A percentile compares a stretch with the other conserved stretches of the same genome.
Conservation (phyloP, 2,797 vertebrate species). For the Enteromius paludinosus region DNA sequence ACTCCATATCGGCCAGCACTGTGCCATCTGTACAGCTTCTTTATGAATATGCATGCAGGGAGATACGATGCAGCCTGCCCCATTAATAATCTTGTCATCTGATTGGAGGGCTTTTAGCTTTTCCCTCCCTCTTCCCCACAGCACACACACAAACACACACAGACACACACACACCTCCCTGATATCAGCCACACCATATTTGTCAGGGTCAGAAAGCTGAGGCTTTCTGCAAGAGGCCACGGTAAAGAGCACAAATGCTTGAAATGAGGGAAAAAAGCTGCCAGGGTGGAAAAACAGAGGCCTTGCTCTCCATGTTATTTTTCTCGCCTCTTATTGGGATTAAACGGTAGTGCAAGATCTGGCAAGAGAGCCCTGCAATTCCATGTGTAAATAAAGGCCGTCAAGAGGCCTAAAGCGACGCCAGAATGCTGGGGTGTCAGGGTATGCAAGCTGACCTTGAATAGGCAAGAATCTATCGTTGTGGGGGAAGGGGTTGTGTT, state of each 20-base stretch:
- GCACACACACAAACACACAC: neutral
- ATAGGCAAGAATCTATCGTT: conserved; percentile 81
- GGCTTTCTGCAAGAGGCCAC: conserved; percentile 40
- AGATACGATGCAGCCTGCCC: conserved; percentile 86
- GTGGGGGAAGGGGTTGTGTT: conserved; percentile 45
- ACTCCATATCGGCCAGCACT: conserved; percentile 72
- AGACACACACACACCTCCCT: neutral
- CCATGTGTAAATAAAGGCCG: conserved; percentile 67
- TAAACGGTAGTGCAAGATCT: conserved; percentile 80
- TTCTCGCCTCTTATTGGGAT: conserved; percentile 74
- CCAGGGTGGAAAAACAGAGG: conserved; percentile 63
- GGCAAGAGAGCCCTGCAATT: conserved; percentile 71
- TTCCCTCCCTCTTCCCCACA: conserved; percentile 51
- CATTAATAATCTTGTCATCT: conserved; percentile 98
- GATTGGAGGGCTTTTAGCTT: conserved; percentile 83
- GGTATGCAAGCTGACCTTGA: conserved; percentile 89
- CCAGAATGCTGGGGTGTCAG: conserved; percentile 81
- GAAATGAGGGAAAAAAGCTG: conserved; percentile 61
- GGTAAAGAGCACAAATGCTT: conserved; percentile 74
- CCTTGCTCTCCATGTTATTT: conserved; percentile 63
- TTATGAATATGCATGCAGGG: conserved; percentile 96
- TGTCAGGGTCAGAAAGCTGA: conserved; percentile 45
- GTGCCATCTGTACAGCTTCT: conserved; percentile 87
- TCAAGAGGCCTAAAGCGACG: conserved; percentile 78
- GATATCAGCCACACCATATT: conserved; percentile 39